Evolutionary conservation across 2,888 invertebrate species (phyloP).

Genomic region (Euplagia quadripunctaria): DNA sequence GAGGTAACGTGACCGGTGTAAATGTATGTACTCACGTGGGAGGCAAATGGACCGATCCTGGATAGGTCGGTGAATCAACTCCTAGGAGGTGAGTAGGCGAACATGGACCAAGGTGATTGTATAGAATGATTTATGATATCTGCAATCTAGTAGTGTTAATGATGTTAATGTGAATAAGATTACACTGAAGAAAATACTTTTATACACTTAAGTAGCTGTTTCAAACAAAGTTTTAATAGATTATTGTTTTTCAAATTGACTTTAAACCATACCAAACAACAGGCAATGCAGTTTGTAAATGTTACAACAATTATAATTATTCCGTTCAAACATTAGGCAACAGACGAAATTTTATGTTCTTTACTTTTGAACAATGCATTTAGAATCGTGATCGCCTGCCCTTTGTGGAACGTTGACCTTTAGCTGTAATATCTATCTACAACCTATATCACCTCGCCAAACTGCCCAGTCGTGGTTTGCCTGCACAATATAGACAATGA

Average conservation of each 20-base stretch:
- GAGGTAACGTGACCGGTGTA: slow-evolving; percentile 40
- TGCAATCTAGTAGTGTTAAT: slow-evolving; percentile 61
- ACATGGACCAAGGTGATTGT: slow-evolving; percentile 46
- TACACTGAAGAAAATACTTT: slow-evolving; percentile 30
- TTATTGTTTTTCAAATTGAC: not conserved
- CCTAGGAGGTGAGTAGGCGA: slow-evolving; percentile 61
- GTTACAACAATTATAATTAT: slow-evolving; percentile 34
- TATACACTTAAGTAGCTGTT: slow-evolving; percentile 17
- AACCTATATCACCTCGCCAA: slow-evolving; percentile 68
- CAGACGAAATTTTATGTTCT: slow-evolving; percentile 33
- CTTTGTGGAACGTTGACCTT: slow-evolving; percentile 69
- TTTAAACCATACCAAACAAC: not conserved
- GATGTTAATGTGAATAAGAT: slow-evolving; percentile 57
- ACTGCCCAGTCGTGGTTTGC: slow-evolving; percentile 68
- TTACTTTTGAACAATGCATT: slow-evolving; percentile 57
- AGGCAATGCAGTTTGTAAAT: slow-evolving; percentile 8
- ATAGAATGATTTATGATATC: slow-evolving; percentile 66
- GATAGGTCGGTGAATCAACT: slow-evolving; percentile 59
- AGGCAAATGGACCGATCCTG: slow-evolving; percentile 59
- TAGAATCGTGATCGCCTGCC: slow-evolving; percentile 69
- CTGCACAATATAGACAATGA: slow-evolving; percentile 68
- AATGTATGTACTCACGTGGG: slow-evolving; percentile 58
- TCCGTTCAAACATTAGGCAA: slow-evolving; percentile 41
- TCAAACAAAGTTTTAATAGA: not conserved
- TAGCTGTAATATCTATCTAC: slow-evolving; percentile 66